Conservation (phyloP, 2,113 vertebrate species). For the Tragelaphus scriptus region DNA sequence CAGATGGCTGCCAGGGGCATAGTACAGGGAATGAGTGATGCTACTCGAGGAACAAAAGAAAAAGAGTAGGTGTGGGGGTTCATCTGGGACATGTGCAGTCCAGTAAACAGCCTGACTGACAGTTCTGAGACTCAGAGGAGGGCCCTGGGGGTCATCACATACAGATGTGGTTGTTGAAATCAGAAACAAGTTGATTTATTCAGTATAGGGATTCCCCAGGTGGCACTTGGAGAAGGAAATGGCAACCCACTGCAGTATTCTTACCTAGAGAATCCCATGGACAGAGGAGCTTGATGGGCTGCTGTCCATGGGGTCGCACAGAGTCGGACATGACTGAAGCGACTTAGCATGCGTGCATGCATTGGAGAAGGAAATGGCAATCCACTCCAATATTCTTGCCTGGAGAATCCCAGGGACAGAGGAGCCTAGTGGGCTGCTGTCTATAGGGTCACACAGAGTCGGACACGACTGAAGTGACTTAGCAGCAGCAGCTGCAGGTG, state of each 20-base stretch:
- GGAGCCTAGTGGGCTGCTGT: not conserved
- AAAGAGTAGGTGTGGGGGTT: not conserved
- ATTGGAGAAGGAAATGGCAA: not conserved
- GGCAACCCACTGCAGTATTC: no score
- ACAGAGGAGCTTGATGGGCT: not conserved
- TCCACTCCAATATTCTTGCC: not conserved
- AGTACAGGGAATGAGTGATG: not conserved
- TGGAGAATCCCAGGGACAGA: not conserved
- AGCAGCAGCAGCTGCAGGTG: not conserved
- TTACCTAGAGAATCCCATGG: no score
- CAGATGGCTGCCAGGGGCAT: not conserved
- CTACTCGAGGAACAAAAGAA: not conserved
- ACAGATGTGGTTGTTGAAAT: not conserved
- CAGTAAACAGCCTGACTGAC: not conserved
- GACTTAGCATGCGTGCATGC: not conserved
- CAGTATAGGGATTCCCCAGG: not conserved
- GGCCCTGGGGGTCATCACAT: not conserved
- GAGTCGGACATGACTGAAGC: rapidly evolving
- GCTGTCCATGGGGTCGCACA: rapidly evolving
- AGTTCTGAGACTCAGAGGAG: not conserved
- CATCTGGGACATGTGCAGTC: not conserved
- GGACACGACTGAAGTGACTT: rapidly evolving
- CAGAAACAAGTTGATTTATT: not conserved
- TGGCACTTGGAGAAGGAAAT: not conserved
- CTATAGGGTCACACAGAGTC: not conserved